Base-by-base conservation (phyloP, 2,888 invertebrate species). In the Diogma glabrata region DNA sequence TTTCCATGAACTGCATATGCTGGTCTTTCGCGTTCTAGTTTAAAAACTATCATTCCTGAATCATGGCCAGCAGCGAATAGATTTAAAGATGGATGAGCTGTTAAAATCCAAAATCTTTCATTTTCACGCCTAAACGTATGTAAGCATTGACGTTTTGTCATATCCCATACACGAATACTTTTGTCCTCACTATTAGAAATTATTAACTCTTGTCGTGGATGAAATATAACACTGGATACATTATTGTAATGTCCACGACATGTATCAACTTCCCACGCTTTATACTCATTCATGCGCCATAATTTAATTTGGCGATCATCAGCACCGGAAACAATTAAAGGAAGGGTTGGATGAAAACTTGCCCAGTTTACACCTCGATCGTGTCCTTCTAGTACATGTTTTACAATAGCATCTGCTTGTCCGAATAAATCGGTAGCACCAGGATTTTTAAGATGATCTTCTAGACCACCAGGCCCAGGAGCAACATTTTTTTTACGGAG, bases 201-300 rank as follows among this genome's bases (percentile, higher is more conserved):
- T 55, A 99, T 91, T 24, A 97, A 75, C 64, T 99, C 99, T 67
- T 96, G 93, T 16, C 94, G 78, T 1, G 99, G 96, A 72, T 99
- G 97, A 73, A 99, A 99, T 43, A 95, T 71, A 0, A 90, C 94
- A 64, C 96, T 96, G 0, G 96, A 97, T 3, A 99, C 97, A 69
- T 99, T 99, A 75, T 97, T 95, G 75, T 97, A 99, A 68, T 99
- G 99, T 0, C 99, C 99, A n/a, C 99, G 83, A 61, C 96, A 99
- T 0, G 96, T 94, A 71, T 99, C 99, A 40, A 99, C 92, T 67
- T 99, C 97, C 96, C 96, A 97, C 0, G 96, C 97, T 74, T 91
- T 90, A n/a, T 89, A 82, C 69, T 95, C 95, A 65, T 95, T 96
- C 94, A 95, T 95, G 55, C 99, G 78, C 97, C 97, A 99, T 58